Percentiles rank a stretch among this genome's conserved stretches.
phyloP scores from a whole-genome alignment of 2,113 vertebrate genomes.

The Polypterus bichir region DNA sequence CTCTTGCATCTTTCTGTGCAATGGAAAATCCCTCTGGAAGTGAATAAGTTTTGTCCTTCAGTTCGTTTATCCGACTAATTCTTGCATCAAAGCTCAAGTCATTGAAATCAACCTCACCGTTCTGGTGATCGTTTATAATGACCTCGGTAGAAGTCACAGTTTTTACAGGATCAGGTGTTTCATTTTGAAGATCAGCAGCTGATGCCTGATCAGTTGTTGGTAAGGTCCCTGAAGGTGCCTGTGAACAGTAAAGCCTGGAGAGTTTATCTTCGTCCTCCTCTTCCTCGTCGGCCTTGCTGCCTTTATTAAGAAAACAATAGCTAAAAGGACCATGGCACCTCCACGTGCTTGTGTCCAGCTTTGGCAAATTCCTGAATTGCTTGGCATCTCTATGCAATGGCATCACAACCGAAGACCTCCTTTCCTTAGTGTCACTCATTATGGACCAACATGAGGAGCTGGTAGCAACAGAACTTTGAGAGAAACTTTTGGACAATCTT shows the following conservation, averaged over 20 bases:
- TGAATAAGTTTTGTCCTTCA: slow-evolving; percentile 74
- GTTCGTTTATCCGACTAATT: slow-evolving; percentile 57
- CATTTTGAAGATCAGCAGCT: slow-evolving; percentile 25
- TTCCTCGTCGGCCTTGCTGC: slow-evolving; percentile 58
- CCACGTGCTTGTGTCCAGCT: slow-evolving; percentile 56
- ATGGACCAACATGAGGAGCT: slow-evolving; percentile 42
- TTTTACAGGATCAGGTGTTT: slow-evolving; percentile 28
- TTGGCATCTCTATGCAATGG: slow-evolving; percentile 64
- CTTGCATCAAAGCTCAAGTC: slow-evolving; percentile 58
- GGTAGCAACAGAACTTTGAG: slow-evolving; percentile 59
- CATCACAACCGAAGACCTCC: slow-evolving; percentile 37
- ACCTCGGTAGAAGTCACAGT: slow-evolving; percentile 30
- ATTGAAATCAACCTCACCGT: slow-evolving; percentile 35
- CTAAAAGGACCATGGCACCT: slow-evolving; percentile 69
- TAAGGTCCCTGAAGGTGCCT: slow-evolving; percentile 18
- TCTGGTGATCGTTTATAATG: slow-evolving; percentile 34
- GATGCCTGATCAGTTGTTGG: slow-evolving; percentile 20
- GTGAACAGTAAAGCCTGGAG: slow-evolving; percentile 35
- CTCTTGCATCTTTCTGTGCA: slow-evolving; percentile 80
- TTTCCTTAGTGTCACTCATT: slow-evolving; percentile 33
- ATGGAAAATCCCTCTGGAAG: slow-evolving; percentile 74
- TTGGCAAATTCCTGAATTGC: slow-evolving; percentile 57
- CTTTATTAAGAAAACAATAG: slow-evolving; percentile 70
- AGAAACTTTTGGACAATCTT: slow-evolving; percentile 70
- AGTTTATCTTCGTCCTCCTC: slow-evolving; percentile 51